phyloP scores from a whole-genome alignment of 2,797 vertebrate species.

The Gobionotothen gibberifrons region DNA sequence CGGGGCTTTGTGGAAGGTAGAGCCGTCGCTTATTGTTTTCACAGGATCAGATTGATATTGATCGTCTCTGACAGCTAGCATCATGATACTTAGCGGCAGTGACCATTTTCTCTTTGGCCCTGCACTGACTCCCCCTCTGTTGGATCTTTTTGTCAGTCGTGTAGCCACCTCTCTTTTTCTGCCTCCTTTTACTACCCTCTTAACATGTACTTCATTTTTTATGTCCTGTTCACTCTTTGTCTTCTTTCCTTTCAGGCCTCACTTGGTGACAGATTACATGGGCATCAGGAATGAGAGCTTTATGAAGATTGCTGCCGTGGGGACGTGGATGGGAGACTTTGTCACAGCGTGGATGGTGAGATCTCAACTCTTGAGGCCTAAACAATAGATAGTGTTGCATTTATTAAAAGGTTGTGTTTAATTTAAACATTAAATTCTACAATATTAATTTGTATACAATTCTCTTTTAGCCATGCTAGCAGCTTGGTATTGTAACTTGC shows the following conservation, averaged over 20 bases:
- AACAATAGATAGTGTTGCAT: constrained; percentile 3
- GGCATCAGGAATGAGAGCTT: constrained; percentile 98
- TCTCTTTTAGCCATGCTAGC: neutral
- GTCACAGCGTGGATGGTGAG: constrained; percentile 99
- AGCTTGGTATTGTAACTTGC: neutral
- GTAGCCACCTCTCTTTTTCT: constrained; percentile 20
- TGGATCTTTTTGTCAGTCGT: constrained; percentile 19
- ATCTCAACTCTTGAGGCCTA: constrained; percentile 7
- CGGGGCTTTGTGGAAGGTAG: constrained; percentile 51
- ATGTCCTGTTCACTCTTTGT: constrained; percentile 39
- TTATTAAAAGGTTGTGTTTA: neutral
- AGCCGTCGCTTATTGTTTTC: constrained; percentile 66
- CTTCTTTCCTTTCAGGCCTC: constrained; percentile 82
- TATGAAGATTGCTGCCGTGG: constrained; percentile 98
- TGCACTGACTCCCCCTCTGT: constrained; percentile 16
- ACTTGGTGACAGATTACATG: constrained; percentile 98
- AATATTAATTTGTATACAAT: neutral
- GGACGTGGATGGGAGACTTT: constrained; percentile 99
- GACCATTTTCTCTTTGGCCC: constrained; percentile 57
- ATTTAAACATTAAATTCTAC: neutral
- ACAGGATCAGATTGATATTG: constrained; percentile 71
- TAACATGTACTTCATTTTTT: constrained; percentile 29
- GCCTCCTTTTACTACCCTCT: constrained; percentile 25
- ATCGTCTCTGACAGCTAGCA: constrained; percentile 74
- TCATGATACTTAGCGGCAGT: constrained; percentile 64